Evolutionary conservation across 2,888 invertebrate species (phyloP).

Genomic region (Andrena flavipes): DNA sequence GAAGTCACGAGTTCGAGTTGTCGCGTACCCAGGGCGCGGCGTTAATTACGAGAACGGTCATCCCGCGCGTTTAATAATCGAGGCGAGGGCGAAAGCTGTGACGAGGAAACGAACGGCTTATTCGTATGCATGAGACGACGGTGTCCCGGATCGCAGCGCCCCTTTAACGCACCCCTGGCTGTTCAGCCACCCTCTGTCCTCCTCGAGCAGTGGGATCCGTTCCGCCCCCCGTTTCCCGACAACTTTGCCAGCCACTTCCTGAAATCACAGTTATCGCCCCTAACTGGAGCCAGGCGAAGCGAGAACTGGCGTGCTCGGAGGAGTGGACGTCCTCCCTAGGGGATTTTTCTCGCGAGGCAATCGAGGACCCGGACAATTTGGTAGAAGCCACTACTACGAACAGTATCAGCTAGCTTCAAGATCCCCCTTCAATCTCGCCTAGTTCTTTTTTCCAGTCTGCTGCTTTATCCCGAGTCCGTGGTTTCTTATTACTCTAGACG

Average conservation of each 20-base stretch:
- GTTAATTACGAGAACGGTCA: conserved; percentile 43
- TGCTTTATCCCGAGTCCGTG: no score
- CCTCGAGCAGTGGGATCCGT: conserved; percentile 13
- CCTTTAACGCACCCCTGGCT: conserved; percentile 65
- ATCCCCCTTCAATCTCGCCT: no score
- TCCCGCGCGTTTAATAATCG: conserved; percentile 53
- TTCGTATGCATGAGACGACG: conserved; percentile 77
- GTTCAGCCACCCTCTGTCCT: background rate
- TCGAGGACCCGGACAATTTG: no score
- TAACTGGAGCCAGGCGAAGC: conserved; percentile 32
- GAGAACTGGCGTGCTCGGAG: conserved; percentile 6
- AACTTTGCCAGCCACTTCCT: conserved; percentile 57
- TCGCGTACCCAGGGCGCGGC: background rate
- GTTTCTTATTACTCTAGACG: no score
- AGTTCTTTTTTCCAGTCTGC: background rate
- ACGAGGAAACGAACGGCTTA: conserved; percentile 56
- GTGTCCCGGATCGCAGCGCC: conserved; percentile 47
- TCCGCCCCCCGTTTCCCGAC: conserved; percentile 39
- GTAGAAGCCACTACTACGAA: no score
- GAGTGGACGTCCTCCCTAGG: background rate
- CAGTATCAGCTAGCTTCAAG: background rate
- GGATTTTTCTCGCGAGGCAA: background rate
- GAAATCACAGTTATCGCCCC: conserved; percentile 57
- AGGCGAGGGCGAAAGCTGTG: conserved; percentile 14
- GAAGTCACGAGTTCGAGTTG: conserved; percentile 10